Percentiles rank a stretch among this genome's conserved stretches.
Conservation (phyloP, 2,113 vertebrate species). For the Anguilla rostrata region DNA sequence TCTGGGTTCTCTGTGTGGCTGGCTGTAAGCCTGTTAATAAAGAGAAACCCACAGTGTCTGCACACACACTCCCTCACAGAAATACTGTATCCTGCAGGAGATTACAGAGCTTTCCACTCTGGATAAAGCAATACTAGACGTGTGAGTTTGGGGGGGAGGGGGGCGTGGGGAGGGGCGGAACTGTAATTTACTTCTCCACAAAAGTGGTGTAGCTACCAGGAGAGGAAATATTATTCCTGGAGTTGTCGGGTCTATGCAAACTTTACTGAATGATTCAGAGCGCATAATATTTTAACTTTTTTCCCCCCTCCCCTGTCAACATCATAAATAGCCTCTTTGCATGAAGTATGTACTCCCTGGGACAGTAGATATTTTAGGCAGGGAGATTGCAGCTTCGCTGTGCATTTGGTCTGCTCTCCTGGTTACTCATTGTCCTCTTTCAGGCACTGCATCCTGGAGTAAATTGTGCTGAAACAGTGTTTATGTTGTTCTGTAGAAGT, state of each 20-base stretch:
- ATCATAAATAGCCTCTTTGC: neutral
- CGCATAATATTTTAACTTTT: too few relatives aligned
- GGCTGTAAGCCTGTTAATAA: slow-evolving; percentile 13
- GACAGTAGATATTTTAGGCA: neutral
- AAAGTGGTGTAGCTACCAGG: too few relatives aligned
- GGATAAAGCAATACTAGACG: neutral
- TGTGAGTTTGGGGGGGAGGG: neutral
- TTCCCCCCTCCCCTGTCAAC: neutral
- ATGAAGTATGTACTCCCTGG: neutral
- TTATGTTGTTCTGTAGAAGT: neutral
- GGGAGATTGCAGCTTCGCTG: neutral
- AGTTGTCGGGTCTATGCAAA: neutral
- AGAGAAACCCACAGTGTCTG: slow-evolving; percentile 16
- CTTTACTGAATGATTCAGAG: too few relatives aligned
- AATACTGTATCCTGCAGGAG: neutral
- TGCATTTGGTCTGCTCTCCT: neutral
- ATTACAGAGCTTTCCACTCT: neutral
- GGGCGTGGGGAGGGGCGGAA: too few relatives aligned
- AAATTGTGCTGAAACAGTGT: neutral
- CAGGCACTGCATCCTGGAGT: neutral
- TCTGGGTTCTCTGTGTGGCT: slow-evolving; percentile 22
- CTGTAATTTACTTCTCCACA: neutral
- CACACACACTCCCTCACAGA: slow-evolving; percentile 14
- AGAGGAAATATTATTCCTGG: neutral
- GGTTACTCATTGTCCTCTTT: neutral